Evolutionary conservation across 2,797 vertebrate genomes (phyloP).

Genomic region (Dicrostonyx torquatus): DNA sequence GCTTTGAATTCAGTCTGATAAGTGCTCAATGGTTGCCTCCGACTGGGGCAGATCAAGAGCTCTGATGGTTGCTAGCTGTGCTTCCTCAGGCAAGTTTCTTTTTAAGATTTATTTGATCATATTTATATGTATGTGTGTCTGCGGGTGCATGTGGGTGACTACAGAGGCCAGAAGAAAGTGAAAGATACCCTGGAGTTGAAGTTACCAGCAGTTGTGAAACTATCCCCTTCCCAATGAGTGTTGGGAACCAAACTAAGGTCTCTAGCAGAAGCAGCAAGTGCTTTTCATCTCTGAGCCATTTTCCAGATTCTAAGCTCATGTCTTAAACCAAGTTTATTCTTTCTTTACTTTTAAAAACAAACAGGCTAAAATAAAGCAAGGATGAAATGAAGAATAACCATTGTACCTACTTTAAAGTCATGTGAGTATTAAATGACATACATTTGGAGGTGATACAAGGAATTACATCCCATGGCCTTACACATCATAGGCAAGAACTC

Average conservation of each 20-base stretch:
- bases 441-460: not conserved
- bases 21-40: not conserved
- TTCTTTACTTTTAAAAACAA: not conserved
- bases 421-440: not conserved
- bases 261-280: not conserved
- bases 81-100: not conserved
- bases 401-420: not conserved
- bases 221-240: not conserved
- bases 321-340: not conserved
- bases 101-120: not conserved
- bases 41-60: not conserved
- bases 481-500: not conserved
- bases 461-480: not conserved
- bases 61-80: not conserved
- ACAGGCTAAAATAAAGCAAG: not conserved
- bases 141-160: not conserved
- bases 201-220: not conserved
- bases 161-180: not conserved
- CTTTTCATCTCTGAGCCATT: not conserved
- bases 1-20: not conserved
- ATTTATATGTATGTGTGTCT: not conserved
- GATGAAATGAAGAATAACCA: not conserved
- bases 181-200: not conserved
- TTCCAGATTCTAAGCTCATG: not conserved
- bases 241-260: not conserved